Base-by-base conservation (phyloP, 2,888 invertebrate species). In the Campaea margaritaria region DNA sequence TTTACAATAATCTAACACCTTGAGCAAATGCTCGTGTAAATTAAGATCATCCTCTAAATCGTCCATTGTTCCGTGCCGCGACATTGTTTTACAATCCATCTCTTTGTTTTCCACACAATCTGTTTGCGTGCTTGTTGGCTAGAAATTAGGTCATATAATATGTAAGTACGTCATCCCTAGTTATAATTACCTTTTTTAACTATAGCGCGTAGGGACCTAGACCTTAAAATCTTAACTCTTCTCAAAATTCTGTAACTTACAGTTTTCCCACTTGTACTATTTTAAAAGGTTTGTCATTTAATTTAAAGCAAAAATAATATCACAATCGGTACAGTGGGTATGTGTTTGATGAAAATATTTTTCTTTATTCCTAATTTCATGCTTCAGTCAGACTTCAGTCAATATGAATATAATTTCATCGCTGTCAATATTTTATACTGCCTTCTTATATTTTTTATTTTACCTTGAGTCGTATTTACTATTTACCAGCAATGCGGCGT, bases 31-130 rank as follows among this genome's bases (percentile, higher is more conserved):
- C 50, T 28, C 57, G 58, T 58, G 59, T 62, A 63, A 69, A 74
- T 73, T 56, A 64, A 69, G 77, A 74, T 79, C 69, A 77, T 75
- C 74, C 70, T 62, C 58, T 67, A 62, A 73, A 73, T 64, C 70
- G 51, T 39, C 72, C 63, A 75, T 79, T 81, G 78, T 79, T 75
- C 63, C 64, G 57, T 45, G 56, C 60, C 48, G 62, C 68, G 66
- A 66, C 73, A 70, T 69, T 68, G 65, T 65, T 69, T 72, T 72
- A 74, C 69, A 65, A 68, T 62, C 64, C 53, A 60, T 51, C 57
- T 64, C 67, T 65, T 65, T 64, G 70, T 70, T 65, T 68, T 67
- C 68, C 45, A 65, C 58, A 62, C 57, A 57, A 54, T 56, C 21
- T 58, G 62, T 21, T 21, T 21, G 21, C 2, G 3, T 21, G 21